Percentiles rank a stretch among this genome's conserved stretches.
Conservation (phyloP, 2,888 invertebrate species). For the Auanema sp. region DNA sequence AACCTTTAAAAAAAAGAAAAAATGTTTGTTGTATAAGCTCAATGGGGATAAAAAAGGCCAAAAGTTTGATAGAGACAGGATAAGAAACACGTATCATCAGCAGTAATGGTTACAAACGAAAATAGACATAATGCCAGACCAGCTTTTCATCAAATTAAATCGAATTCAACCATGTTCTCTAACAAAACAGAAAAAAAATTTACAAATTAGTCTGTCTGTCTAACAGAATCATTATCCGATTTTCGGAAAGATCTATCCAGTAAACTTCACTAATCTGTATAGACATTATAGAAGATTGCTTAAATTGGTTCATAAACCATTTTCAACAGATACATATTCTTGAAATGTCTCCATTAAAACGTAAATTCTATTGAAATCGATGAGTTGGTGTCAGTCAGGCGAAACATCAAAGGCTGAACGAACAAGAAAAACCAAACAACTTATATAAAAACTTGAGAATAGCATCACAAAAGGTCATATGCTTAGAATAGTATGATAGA, state of each 20-base stretch:
- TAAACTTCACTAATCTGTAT: neutral
- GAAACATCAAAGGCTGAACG: no score
- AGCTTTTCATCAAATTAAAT: constrained; percentile 9
- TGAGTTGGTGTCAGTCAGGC: no score
- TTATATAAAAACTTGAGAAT: no score
- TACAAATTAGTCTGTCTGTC: constrained; percentile 16
- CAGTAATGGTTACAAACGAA: neutral
- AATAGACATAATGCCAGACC: constrained; percentile 3
- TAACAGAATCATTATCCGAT: constrained; percentile 16
- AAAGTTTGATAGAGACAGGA: neutral
- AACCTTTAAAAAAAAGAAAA: neutral
- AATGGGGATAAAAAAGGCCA: no score
- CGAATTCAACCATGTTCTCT: neutral
- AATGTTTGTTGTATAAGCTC: neutral
- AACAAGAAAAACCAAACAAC: no score
- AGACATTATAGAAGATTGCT: neutral
- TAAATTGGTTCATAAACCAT: no score
- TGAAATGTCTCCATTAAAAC: no score
- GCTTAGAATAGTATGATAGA: no score
- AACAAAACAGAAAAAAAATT: constrained; percentile 2
- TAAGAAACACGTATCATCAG: constrained; percentile 8
- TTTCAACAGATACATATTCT: no score
- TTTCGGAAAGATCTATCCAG: constrained; percentile 11
- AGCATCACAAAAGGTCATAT: no score
- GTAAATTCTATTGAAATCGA: no score